These are phyloP conservation scores for Pseudopipra pipra DNA, from an alignment of 2,113 vertebrate species.

Conservation along the genomic window DNA sequence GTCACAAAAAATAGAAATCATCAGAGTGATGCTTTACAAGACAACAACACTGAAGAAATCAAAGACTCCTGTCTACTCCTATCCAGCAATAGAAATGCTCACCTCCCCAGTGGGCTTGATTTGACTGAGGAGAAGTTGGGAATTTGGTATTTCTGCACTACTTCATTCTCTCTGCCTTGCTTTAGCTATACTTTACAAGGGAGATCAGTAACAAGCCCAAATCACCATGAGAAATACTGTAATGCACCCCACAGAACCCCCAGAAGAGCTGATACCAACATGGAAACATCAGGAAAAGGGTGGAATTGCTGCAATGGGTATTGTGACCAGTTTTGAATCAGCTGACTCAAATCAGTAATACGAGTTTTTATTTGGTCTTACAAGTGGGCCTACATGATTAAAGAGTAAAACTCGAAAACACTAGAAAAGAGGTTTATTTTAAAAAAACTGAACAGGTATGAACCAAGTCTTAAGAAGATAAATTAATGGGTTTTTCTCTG, in stretches of 20 bases:
- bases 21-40: neutral
- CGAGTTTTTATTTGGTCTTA: neutral
- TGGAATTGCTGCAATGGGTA: neutral
- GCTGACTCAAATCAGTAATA: neutral
- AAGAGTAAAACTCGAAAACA: neutral
- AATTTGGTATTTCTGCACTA: neutral
- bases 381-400: neutral
- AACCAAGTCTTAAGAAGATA: neutral
- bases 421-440: neutral
- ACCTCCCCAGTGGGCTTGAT: neutral
- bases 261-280: neutral
- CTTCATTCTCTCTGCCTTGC: neutral
- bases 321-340: neutral
- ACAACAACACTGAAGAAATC: neutral
- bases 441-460: neutral
- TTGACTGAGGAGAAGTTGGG: neutral
- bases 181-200: neutral
- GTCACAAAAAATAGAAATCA: neutral
- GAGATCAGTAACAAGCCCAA: neutral
- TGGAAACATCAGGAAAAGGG: neutral
- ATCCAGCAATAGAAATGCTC: neutral
- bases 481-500: neutral
- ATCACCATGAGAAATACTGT: fast-evolving
- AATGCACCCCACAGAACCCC: neutral
- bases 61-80: neutral